These are phyloP conservation scores for Epinotia ramella DNA, from an alignment of 2,888 invertebrate genomes.

Conservation along the genomic window DNA sequence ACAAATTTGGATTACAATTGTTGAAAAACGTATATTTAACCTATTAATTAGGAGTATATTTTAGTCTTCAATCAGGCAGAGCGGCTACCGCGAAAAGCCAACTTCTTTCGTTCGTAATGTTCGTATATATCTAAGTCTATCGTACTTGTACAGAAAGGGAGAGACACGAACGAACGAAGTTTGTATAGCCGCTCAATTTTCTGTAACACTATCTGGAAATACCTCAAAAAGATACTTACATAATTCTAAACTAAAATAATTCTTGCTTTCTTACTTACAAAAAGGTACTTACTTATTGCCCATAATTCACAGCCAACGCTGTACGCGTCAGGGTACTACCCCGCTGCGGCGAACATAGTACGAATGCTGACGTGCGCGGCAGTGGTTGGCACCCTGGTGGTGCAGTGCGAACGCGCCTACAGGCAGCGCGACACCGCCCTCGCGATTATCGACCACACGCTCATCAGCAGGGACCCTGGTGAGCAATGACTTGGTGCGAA, in stretches of 20 bases:
- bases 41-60: not conserved
- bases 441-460: conserved; percentile 63
- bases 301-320: conserved; percentile 53
- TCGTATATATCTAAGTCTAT: too few relatives aligned
- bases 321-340: conserved; percentile 56
- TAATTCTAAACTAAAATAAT: not conserved
- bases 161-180: too few relatives aligned
- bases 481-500: conserved; percentile 46
- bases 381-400: conserved; percentile 61
- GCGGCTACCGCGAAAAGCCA: too few relatives aligned
- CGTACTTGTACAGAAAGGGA: too few relatives aligned
- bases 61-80: too few relatives aligned
- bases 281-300: not conserved
- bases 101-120: too few relatives aligned
- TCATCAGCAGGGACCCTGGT: conserved; percentile 67
- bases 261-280: not conserved
- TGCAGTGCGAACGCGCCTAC: conserved; percentile 68
- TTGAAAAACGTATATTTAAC: not conserved
- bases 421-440: conserved; percentile 62
- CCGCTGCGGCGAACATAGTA: conserved; percentile 60
- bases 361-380: conserved; percentile 61
- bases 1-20: not conserved
- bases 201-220: too few relatives aligned
- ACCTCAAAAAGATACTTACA: too few relatives aligned
- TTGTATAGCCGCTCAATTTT: too few relatives aligned